Conservation (phyloP, 2,888 invertebrate genomes). For the Dicranocentrus wangi region DNA sequence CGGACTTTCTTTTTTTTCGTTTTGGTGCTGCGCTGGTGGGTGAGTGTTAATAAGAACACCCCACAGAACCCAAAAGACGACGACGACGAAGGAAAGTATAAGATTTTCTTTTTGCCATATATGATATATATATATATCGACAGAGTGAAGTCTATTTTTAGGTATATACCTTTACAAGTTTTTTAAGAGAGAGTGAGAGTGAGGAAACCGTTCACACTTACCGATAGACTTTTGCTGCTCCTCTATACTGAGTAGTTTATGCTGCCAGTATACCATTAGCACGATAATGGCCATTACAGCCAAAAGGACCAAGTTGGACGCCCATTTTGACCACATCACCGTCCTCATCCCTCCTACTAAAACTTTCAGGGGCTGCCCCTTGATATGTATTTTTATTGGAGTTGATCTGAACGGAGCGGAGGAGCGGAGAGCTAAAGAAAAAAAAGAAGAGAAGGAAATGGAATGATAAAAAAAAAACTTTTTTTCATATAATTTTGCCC, state of each 20-base stretch:
- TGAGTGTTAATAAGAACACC: constrained; percentile 57
- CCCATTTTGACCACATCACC: constrained; percentile 73
- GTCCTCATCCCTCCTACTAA: constrained; percentile 71
- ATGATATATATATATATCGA: not conserved
- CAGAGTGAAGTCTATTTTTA: not conserved
- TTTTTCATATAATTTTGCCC: not conserved
- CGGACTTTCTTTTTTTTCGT: constrained; percentile 24
- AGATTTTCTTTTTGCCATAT: not conserved
- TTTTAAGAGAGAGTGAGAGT: too few relatives aligned
- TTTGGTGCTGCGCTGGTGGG: not conserved
- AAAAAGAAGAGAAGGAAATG: constrained; percentile 14
- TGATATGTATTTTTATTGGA: constrained; percentile 36
- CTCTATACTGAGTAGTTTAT: constrained; percentile 71
- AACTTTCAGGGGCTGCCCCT: constrained; percentile 41
- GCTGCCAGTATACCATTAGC: constrained; percentile 72
- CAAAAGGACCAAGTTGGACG: constrained; percentile 70
- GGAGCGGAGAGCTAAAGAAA: too few relatives aligned
- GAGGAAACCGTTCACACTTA: constrained; percentile 54
- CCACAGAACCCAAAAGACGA: too few relatives aligned
- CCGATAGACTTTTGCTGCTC: constrained; percentile 71
- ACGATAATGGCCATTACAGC: constrained; percentile 69
- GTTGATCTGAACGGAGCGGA: constrained; percentile 40
- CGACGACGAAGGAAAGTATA: not conserved
- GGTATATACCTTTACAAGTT: constrained; percentile 24
- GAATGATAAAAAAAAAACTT: not conserved